Conservation (phyloP, 2,888 invertebrate species). For the Ochropleura plecta region DNA sequence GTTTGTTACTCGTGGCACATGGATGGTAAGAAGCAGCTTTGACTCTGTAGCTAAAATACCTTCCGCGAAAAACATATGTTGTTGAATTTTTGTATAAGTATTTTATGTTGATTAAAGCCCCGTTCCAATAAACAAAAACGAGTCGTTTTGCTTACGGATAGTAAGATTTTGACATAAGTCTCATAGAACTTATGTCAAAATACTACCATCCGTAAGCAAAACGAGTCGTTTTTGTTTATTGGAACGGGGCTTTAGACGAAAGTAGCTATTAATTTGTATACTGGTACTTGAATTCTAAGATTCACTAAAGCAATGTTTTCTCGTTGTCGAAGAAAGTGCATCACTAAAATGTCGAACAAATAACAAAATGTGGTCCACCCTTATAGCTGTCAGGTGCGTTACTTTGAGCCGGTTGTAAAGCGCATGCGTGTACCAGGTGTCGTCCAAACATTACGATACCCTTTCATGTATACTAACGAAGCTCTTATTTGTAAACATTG, state of each 20-base stretch:
- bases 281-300: background rate
- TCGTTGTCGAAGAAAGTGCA: background rate
- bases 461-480: constrained; percentile 60
- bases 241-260: no score
- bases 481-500: constrained; percentile 65
- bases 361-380: constrained; percentile 22
- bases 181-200: no score
- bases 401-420: constrained; percentile 42
- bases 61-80: background rate
- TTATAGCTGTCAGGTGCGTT: constrained; percentile 57
- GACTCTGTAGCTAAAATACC: background rate
- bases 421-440: constrained; percentile 67
- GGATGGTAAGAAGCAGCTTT: background rate
- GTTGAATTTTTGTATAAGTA: background rate
- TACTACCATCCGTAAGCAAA: no score
- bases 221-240: no score
- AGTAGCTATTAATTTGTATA: background rate
- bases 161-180: no score
- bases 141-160: no score
- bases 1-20: background rate
- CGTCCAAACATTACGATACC: constrained; percentile 60
- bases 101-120: background rate
- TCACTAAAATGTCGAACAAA: background rate
- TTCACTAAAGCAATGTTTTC: background rate
- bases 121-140: no score